Evolutionary conservation across 1,140 invertebrate genomes (phyloP), one percentile per base, ranked within the genome.

Genomic region (Hydropsyche tenuis): DNA sequence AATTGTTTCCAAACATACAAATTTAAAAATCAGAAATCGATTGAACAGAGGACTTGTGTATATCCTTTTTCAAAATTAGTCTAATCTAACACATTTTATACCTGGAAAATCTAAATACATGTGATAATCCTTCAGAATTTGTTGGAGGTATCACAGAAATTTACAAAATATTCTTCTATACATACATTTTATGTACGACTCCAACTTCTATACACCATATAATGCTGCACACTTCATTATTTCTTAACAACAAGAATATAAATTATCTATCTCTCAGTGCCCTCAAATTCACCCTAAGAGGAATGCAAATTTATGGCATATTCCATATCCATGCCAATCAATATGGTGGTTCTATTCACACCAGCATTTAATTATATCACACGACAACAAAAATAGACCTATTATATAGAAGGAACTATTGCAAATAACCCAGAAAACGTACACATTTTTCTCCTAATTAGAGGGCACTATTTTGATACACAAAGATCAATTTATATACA

Each of bases 61-160:
- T 69, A 74, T 77, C 73, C 65, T 69, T 73, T 77, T 77, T 77
- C 75, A 70, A 60, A 68, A 73, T 37, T 77, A 74, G 75, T 72
- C 75, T 77, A 77, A 74, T 69, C 75, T 77, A 77, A 77, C 75
- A 77, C 75, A 70, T 73, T 66, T 74, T 77, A 73, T 45, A 72
- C 72, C 62, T 51, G 72, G 72, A 43, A 60, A 60, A 60, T 60
- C 56, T 60, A 60, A 18, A 60, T 27, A 60, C 18, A 22, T 25
- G 56, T 60, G 56, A 60, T 60, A 60, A 25, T 60, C 22, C 56
- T 23, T n/a, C 22, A 25, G 18, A 60, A 22, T 23, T 60, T 60
- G 18, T 60, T 60, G 20, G 56, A 60, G 56, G 56, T 60, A 60
- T 60, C 56, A 60, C 56, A 60, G 56, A 60, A 60, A 70, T 70